Percentiles rank a stretch among this genome's conserved stretches.
Conservation (phyloP, 2,113 vertebrate genomes). For the Rhombomys opimus region DNA sequence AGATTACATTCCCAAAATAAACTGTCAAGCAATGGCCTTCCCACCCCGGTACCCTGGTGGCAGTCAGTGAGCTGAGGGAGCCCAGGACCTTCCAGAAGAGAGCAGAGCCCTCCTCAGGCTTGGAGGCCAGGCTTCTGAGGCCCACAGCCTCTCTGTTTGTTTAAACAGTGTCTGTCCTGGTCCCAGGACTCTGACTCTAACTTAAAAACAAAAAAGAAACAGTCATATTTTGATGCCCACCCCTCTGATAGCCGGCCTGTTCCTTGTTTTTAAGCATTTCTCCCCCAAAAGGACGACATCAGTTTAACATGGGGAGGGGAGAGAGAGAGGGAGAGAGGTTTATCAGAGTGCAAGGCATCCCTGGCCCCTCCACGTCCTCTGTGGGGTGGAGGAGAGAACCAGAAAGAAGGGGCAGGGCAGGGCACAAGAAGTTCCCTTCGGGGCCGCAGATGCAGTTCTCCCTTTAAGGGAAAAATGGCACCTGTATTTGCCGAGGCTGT, state of each 20-base stretch:
- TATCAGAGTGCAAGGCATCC: neutral
- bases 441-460: neutral
- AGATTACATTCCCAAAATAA: conserved; percentile 72
- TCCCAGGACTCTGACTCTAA: conserved; percentile 33
- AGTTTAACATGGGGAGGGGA: neutral
- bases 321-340: neutral
- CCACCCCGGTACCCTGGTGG: neutral
- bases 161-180: neutral
- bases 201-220: conserved; percentile 48
- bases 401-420: neutral
- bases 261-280: conserved; percentile 12
- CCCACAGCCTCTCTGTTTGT: neutral
- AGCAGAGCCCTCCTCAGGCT: neutral
- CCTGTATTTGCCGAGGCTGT: neutral
- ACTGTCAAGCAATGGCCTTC: conserved; percentile 71
- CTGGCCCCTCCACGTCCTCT: neutral
- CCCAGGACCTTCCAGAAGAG: neutral
- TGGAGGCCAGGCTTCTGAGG: neutral
- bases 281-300: neutral
- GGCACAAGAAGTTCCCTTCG: neutral
- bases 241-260: neutral
- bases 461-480: neutral
- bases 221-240: neutral
- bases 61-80: neutral
- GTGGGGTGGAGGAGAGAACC: neutral